phyloP scores from a whole-genome alignment of 2,888 invertebrate genomes.

The Teleogryllus oceanicus region DNA sequence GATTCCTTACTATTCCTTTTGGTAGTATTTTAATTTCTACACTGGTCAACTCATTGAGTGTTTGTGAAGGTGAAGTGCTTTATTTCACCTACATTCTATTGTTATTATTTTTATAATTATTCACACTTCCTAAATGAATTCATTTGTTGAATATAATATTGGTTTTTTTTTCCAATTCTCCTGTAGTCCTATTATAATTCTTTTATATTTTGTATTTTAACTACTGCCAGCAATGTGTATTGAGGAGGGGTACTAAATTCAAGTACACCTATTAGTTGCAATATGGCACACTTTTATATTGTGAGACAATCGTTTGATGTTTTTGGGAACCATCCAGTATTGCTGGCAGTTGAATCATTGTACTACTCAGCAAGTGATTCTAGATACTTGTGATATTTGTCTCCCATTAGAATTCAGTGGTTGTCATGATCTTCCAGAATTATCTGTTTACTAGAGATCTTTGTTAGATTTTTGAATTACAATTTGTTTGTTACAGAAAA shows the following conservation, averaged over 20 bases:
- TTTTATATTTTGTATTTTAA: too few species aligned
- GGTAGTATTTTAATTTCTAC: too few species aligned
- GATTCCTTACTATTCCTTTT: too few species aligned
- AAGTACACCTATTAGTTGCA: conserved; percentile 20
- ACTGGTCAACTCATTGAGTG: too few species aligned
- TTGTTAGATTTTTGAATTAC: not conserved
- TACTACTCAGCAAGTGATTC: conserved; percentile 22
- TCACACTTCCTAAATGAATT: too few species aligned
- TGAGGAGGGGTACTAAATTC: not conserved
- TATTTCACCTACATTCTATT: too few species aligned
- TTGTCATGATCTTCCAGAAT: conserved; percentile 9
- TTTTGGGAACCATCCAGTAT: conserved; percentile 32
- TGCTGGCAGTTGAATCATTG: conserved; percentile 21
- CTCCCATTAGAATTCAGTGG: conserved; percentile 27
- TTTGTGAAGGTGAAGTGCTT: too few species aligned
- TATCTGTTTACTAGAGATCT: not conserved
- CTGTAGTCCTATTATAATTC: too few species aligned
- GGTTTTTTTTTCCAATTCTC: too few species aligned
- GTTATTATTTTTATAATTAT: too few species aligned
- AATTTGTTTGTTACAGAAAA: not conserved
- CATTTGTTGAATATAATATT: too few species aligned
- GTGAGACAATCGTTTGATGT: conserved; percentile 33
- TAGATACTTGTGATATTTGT: conserved; percentile 28
- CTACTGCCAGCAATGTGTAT: not conserved
- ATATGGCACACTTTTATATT: conserved; percentile 26